Evolutionary conservation across 2,113 vertebrate species (phyloP), one percentile per base, ranked within the genome.

Genomic region (Accipiter cooperii): DNA sequence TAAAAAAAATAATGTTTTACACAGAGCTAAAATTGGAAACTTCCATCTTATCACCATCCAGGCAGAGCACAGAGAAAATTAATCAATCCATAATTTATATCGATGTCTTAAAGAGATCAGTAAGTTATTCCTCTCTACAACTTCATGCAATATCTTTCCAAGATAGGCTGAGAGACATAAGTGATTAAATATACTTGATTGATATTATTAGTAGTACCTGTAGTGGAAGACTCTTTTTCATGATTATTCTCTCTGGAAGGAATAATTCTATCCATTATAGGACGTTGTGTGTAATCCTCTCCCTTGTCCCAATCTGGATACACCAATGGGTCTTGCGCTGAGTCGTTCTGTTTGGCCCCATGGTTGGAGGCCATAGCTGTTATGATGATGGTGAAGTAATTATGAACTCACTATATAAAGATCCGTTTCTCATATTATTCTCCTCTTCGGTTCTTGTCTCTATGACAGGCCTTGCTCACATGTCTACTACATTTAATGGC

Each of bases 321-420:
- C 61, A 52, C 9, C 73, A 51, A 13, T 2, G 52, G n/a, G 8
- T 90, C 95, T 51, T 68, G 73, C 0, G 5, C 7, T 47, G 95
- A 92, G 83, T 94, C 5, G 1, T 95, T 95, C 88, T 92, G 66
- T 84, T 38, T 96, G 85, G 68, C 46, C 47, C 38, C 92, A 2
- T 5, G 71, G 78, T 2, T 64, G 77, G 86, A 76, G 60, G 29
- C 64, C 68, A 40, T 4, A 97, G 95, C 96, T 97, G 92, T 96
- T 88, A 71, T 84, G 85, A 66, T 84, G 92, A 95, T 86, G 93
- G 79, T 97, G 94, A 97, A 97, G 82, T 79, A 94, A 94, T 92
- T 93, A 94, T 93, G 84, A 97, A 91, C 84, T 97, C 79, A 84
- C 92, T 83, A 95, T 34, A 96, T 31, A 94, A 84, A 83, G 84